These are phyloP conservation scores for Drosophila mojavensis DNA, from an alignment of 1,140 invertebrate genomes.

Conservation along the genomic window DNA sequence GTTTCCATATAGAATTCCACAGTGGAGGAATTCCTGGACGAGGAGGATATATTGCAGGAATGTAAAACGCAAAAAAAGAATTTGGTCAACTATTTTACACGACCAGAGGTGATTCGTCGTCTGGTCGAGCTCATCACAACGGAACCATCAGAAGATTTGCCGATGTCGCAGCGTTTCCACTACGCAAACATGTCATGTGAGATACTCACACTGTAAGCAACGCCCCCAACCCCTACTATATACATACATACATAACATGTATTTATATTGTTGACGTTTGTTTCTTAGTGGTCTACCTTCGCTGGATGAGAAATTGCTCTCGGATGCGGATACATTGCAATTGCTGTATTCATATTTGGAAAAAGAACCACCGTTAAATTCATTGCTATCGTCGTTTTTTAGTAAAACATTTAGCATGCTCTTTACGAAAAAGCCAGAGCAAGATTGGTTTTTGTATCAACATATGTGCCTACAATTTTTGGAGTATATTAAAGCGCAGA, in stretches of 20 bases:
- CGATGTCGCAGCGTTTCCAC: constrained; percentile 93
- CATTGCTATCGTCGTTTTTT: constrained; percentile 97
- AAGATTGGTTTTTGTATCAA: constrained; percentile 96
- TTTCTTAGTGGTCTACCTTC: constrained; percentile 89
- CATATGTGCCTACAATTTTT: constrained; percentile 95
- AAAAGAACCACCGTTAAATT: constrained; percentile 94
- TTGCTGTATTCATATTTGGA: constrained; percentile 96
- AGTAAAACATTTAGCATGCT: constrained; percentile 96
- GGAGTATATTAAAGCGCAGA: constrained; percentile 94
- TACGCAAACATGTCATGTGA: constrained; percentile 97
- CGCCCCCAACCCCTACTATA: background rate
- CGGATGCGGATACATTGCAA: constrained; percentile 90
- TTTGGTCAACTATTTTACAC: constrained; percentile 93
- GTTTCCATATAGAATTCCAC: constrained; percentile 91
- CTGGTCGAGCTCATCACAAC: constrained; percentile 93
- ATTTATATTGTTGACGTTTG: background rate
- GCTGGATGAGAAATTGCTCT: constrained; percentile 93
- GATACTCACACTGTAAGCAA: constrained; percentile 89
- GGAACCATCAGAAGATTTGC: constrained; percentile 91
- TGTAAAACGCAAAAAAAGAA: constrained; percentile 96
- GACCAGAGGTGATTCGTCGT: constrained; percentile 92
- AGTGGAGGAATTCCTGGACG: constrained; percentile 94
- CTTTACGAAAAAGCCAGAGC: constrained; percentile 89
- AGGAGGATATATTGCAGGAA: constrained; percentile 97
- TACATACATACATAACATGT: background rate